phyloP scores from a whole-genome alignment of 2,888 invertebrate species.

The Pristionchus arcanus region DNA sequence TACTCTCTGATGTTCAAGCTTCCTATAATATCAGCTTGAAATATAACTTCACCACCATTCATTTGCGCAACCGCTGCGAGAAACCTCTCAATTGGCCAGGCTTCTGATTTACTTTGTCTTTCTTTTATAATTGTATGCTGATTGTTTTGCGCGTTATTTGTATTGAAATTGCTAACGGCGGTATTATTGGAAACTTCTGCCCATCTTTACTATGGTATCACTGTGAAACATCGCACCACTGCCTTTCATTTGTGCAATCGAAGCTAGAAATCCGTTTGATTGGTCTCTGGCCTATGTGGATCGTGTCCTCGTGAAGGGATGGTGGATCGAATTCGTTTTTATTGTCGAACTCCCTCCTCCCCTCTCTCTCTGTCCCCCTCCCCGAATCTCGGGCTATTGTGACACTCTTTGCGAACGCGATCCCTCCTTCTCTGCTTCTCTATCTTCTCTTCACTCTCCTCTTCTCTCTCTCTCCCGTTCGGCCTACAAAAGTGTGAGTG shows the following conservation, averaged over 20 bases:
- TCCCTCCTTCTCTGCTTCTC: background rate
- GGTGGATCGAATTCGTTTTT: constrained; percentile 7
- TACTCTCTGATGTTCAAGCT: too few species aligned
- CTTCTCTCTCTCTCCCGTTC: constrained; percentile 1
- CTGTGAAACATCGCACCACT: too few species aligned
- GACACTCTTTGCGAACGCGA: background rate
- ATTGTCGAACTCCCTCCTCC: background rate
- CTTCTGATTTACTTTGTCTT: too few species aligned
- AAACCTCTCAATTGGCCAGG: too few species aligned
- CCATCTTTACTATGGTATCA: too few species aligned
- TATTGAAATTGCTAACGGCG: too few species aligned
- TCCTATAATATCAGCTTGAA: too few species aligned
- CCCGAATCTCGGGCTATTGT: constrained; percentile 6
- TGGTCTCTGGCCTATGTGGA: background rate
- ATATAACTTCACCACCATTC: too few species aligned
- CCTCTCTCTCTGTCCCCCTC: background rate
- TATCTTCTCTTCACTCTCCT: background rate
- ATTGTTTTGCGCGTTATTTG: too few species aligned
- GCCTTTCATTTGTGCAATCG: background rate
- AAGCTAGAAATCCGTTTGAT: background rate
- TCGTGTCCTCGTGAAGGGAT: background rate
- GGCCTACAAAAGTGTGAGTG: constrained; percentile 34
- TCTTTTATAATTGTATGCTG: too few species aligned
- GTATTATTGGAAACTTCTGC: too few species aligned
- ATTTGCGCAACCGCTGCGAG: too few species aligned